phyloP scores from a whole-genome alignment of 1,140 invertebrate species.

The Ceratina australensis region DNA sequence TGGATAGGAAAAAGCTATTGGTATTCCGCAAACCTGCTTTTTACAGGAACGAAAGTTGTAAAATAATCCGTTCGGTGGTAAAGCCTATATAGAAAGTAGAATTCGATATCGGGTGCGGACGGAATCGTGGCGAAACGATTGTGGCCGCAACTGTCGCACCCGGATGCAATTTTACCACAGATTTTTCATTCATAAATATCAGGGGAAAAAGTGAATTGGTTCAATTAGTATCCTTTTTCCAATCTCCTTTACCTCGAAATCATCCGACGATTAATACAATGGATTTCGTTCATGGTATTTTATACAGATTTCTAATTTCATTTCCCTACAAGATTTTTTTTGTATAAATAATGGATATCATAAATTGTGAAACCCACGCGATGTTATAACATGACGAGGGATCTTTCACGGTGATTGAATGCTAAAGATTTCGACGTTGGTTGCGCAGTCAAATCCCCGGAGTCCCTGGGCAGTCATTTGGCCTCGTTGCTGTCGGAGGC shows the following conservation, averaged over 20 bases:
- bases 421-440: conserved; percentile 38
- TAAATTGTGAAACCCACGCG: no score
- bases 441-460: conserved; percentile 84
- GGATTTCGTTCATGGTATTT: background rate
- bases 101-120: conserved; percentile 32
- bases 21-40: background rate
- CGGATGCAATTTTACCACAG: background rate
- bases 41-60: background rate
- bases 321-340: background rate
- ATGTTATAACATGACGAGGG: no score
- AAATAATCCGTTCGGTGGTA: background rate
- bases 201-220: conserved; percentile 11
- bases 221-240: conserved; percentile 7
- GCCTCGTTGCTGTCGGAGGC: conserved; percentile 89
- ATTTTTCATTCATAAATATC: conserved; percentile 33
- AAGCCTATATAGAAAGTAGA: conserved; percentile 7
- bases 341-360: no score
- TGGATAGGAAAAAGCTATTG: background rate
- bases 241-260: no score
- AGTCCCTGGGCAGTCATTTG: conserved; percentile 86
- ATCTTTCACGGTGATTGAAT: background rate
- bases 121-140: conserved; percentile 21
- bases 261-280: background rate
- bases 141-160: no score
- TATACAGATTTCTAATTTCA: background rate